Conservation (phyloP, 2,113 vertebrate genomes). For the Gymnobelideus leadbeateri region DNA sequence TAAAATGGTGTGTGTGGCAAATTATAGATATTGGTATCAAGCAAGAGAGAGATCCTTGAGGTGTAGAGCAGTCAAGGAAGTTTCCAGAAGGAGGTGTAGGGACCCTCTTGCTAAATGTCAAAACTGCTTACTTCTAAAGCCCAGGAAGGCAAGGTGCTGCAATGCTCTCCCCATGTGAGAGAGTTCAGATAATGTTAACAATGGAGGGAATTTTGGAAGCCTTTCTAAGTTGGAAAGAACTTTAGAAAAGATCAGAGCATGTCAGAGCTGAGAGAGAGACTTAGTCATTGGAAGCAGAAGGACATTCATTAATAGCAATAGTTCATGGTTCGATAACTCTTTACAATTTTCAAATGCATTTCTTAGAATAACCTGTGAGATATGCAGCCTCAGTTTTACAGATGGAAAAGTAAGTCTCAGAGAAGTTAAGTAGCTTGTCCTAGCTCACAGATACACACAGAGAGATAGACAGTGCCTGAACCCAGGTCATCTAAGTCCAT, state of each 20-base stretch:
- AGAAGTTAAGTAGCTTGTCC: neutral
- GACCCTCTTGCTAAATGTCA: neutral
- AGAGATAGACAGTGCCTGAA: neutral
- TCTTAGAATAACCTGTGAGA: neutral
- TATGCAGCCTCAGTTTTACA: neutral
- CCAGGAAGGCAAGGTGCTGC: neutral
- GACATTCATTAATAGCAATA: neutral
- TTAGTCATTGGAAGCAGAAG: neutral
- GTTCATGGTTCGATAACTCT: neutral
- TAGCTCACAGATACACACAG: neutral
- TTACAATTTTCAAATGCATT: neutral
- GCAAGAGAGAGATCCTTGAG: neutral
- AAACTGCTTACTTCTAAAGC: neutral
- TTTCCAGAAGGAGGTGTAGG: neutral
- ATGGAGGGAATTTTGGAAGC: neutral
- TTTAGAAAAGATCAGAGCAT: neutral
- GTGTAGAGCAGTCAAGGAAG: neutral
- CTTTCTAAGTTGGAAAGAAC: neutral
- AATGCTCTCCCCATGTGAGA: neutral
- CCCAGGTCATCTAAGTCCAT: neutral
- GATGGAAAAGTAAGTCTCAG: neutral
- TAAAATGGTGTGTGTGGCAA: neutral
- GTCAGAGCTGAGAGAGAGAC: neutral
- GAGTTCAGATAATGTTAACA: neutral
- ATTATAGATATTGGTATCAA: neutral